phyloP scores from a whole-genome alignment of 2,113 vertebrate species.

The Mesitornis unicolor region DNA sequence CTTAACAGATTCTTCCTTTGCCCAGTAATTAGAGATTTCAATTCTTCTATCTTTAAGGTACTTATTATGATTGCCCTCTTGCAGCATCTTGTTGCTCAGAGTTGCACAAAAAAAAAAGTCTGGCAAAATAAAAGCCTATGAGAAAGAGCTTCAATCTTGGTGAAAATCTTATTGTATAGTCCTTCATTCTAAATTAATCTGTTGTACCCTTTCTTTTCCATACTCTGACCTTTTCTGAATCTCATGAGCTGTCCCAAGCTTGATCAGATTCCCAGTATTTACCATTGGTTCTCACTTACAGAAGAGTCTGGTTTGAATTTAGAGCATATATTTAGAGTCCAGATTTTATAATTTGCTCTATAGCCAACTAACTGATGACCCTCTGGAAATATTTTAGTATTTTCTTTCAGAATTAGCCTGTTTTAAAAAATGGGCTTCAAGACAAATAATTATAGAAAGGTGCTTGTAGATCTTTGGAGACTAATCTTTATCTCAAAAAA shows the following conservation, averaged over 20 bases:
- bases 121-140: background rate
- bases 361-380: background rate
- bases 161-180: background rate
- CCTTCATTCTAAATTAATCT: background rate
- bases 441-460: background rate
- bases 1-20: background rate
- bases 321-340: background rate
- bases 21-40: background rate
- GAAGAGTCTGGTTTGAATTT: background rate
- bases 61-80: background rate
- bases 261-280: background rate
- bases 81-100: background rate
- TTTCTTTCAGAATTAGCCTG: background rate
- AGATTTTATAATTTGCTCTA: background rate
- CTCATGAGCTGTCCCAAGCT: background rate
- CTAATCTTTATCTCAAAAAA: background rate
- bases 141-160: background rate
- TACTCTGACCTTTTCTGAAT: rapidly evolving
- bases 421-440: background rate
- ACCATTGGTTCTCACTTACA: background rate
- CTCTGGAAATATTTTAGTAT: background rate
- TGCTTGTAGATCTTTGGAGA: background rate
- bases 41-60: background rate
- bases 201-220: background rate
- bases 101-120: background rate